Percentiles rank a stretch among this genome's conserved stretches.
These are phyloP conservation scores for Asarcornis scutulata DNA, from an alignment of 2,113 vertebrate genomes.

Conservation along the genomic window DNA sequence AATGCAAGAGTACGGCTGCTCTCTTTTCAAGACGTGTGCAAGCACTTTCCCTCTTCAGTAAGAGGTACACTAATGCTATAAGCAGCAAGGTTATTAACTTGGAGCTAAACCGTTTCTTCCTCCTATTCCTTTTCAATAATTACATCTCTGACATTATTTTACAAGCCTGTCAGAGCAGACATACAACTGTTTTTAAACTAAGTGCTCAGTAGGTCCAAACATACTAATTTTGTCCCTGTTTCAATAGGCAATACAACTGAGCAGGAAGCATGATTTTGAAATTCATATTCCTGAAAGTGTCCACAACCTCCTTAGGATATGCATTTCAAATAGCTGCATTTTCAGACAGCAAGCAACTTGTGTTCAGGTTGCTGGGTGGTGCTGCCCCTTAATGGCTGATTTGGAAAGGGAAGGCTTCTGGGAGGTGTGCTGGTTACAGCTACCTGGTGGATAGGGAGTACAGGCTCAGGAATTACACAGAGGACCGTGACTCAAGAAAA, in stretches of 20 bases:
- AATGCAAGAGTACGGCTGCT: not conserved
- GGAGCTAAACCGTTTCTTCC: not conserved
- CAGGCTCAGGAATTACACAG: not conserved
- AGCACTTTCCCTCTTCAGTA: not conserved
- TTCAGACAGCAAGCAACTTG: not conserved
- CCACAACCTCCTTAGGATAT: not conserved
- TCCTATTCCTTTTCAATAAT: not conserved
- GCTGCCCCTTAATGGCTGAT: not conserved
- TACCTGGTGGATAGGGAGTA: rapidly evolving
- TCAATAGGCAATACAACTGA: not conserved
- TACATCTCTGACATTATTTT: not conserved
- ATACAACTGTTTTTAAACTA: not conserved
- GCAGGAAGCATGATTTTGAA: not conserved
- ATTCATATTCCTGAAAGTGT: not conserved
- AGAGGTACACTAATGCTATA: not conserved
- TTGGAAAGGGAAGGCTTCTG: not conserved
- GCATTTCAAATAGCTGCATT: not conserved
- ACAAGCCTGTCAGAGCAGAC: not conserved
- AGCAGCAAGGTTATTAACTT: not conserved
- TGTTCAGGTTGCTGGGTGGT: not conserved
- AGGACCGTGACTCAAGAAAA: not conserved
- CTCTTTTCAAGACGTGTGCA: not conserved
- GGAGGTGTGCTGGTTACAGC: not conserved
- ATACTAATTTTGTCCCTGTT: not conserved
- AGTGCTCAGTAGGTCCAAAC: not conserved